phyloP scores from a whole-genome alignment of 2,113 vertebrate species.

The Bathybates hornii region DNA sequence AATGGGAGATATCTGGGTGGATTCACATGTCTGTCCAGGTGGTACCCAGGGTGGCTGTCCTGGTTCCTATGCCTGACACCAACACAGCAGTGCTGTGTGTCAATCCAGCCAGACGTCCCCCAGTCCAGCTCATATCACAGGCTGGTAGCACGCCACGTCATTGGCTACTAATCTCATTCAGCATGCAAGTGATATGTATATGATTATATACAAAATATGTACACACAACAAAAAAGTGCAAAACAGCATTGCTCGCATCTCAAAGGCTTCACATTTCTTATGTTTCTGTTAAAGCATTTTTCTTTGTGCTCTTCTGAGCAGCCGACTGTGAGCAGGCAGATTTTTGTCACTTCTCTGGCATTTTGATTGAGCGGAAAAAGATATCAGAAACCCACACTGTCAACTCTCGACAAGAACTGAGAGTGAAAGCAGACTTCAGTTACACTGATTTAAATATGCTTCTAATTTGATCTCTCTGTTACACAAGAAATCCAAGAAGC shows the following conservation, averaged over 20 bases:
- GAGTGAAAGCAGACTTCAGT: background rate
- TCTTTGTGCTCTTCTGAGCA: constrained; percentile 8
- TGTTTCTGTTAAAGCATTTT: background rate
- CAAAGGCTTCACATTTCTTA: background rate
- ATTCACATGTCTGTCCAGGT: constrained; percentile 23
- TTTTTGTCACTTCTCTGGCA: background rate
- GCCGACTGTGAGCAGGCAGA: background rate
- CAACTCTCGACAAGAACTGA: constrained; percentile 4
- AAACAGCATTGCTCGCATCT: constrained; percentile 21
- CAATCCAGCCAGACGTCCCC: constrained; percentile 28
- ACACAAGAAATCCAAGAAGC: background rate
- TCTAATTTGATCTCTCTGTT: background rate
- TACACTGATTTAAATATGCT: constrained; percentile 8
- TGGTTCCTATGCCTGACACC: constrained; percentile 41
- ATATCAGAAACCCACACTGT: background rate
- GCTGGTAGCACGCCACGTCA: constrained; percentile 19
- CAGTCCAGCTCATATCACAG: constrained; percentile 34
- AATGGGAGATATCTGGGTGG: constrained; percentile 20
- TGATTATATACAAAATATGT: constrained; percentile 19
- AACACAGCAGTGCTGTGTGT: constrained; percentile 10
- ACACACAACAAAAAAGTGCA: constrained; percentile 45
- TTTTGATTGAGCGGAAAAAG: background rate
- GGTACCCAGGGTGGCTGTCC: constrained; percentile 58
- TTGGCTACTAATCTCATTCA: constrained; percentile 47
- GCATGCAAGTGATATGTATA: constrained; percentile 26